These are phyloP conservation scores for Ginglymostoma cirratum DNA, from an alignment of 2,113 vertebrate genomes.

Conservation along the genomic window DNA sequence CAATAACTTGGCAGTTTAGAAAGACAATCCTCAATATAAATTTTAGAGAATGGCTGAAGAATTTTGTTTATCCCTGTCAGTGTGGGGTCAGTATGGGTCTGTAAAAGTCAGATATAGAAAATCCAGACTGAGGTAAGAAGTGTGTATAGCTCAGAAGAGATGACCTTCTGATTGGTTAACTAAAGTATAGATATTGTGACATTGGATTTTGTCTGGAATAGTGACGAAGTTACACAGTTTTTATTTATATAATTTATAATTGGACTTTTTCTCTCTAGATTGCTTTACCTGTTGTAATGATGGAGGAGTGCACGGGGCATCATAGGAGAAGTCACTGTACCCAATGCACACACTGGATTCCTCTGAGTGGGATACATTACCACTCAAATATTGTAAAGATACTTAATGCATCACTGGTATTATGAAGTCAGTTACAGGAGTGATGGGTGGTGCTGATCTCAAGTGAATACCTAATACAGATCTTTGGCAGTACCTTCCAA, in stretches of 20 bases:
- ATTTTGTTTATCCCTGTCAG: neutral
- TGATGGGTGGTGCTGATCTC: neutral
- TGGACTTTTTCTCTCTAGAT: neutral
- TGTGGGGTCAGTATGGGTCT: neutral
- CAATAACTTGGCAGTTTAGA: neutral
- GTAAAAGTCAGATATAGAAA: neutral
- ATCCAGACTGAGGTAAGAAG: neutral
- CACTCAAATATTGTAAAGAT: neutral
- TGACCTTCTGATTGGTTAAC: neutral
- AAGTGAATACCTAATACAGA: neutral
- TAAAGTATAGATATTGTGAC: neutral
- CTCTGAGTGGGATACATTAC: neutral
- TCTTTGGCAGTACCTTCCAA: neutral
- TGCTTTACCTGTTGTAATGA: neutral
- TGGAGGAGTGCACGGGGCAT: neutral
- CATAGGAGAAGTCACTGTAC: neutral
- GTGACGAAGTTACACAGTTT: neutral
- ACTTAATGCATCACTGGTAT: neutral
- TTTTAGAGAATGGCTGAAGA: neutral
- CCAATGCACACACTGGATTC: neutral
- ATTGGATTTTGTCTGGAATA: neutral
- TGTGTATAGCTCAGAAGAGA: neutral
- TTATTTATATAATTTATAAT: neutral
- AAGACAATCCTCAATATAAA: neutral
- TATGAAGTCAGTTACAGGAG: neutral